Conservation (phyloP, 2,888 invertebrate species). For the Panopea generosa region DNA sequence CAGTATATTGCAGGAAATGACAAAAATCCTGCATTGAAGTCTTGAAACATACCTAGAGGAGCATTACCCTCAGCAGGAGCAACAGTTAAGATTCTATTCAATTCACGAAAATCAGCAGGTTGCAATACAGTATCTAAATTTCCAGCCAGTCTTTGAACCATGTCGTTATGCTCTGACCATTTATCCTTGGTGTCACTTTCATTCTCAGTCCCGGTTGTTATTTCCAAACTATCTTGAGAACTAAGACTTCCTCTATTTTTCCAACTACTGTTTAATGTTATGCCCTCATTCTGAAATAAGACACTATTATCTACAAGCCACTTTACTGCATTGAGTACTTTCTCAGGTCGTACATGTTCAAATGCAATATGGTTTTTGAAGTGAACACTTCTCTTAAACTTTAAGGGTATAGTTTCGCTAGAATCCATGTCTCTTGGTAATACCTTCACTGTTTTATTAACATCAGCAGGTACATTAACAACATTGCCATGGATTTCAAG, state of each 20-base stretch:
- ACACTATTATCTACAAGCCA: constrained; percentile 54
- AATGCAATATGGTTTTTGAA: constrained; percentile 35
- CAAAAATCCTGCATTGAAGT: constrained; percentile 22
- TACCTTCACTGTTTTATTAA: constrained; percentile 32
- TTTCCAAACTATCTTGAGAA: too few species aligned
- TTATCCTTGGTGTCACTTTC: neutral
- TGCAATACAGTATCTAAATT: constrained; percentile 32
- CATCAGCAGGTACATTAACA: constrained; percentile 77
- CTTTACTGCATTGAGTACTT: constrained; percentile 45
- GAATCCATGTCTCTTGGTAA: constrained; percentile 49
- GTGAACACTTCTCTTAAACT: constrained; percentile 41
- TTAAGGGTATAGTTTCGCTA: constrained; percentile 54
- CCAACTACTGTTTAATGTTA: constrained; percentile 68
- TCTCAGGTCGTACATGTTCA: constrained; percentile 57
- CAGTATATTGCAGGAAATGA: constrained; percentile 36
- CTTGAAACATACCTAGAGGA: constrained; percentile 28
- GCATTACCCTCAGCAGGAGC: constrained; percentile 26
- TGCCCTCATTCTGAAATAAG: constrained; percentile 42
- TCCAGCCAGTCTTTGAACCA: constrained; percentile 9
- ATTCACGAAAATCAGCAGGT: constrained; percentile 48
- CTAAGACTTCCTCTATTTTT: too few species aligned
- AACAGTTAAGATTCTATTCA: constrained; percentile 30
- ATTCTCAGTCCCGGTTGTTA: too few species aligned
- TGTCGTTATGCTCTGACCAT: constrained; percentile 34
- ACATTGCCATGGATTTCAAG: constrained; percentile 66